These are phyloP conservation scores for Drosophila mettleri DNA, from an alignment of 2,888 invertebrate genomes.

Conservation along the genomic window DNA sequence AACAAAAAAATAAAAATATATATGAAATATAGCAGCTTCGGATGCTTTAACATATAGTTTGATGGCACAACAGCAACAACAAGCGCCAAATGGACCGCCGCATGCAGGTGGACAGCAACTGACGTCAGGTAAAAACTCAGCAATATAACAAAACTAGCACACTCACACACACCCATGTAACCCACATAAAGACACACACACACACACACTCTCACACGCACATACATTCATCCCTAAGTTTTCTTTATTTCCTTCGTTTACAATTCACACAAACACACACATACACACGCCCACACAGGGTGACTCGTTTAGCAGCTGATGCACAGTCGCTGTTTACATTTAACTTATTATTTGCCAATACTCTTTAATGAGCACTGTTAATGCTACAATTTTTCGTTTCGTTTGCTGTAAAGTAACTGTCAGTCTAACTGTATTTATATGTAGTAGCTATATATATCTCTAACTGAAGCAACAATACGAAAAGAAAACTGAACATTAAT, in stretches of 20 bases:
- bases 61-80: conserved; percentile 83
- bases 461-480: neutral
- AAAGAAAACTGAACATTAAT: neutral
- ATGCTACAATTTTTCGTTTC: conserved; percentile 11
- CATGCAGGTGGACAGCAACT: conserved; percentile 80
- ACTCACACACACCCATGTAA: conserved; percentile 5
- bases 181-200: conserved; percentile 10
- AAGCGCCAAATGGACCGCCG: conserved; percentile 82
- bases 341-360: conserved; percentile 21
- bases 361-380: conserved; percentile 20
- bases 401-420: conserved; percentile 20
- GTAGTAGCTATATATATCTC: conserved; percentile 11
- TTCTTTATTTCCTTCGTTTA: neutral
- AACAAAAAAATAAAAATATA: conserved; percentile 18
- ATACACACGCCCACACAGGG: conserved; percentile 54
- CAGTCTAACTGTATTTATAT: conserved; percentile 16
- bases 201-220: neutral
- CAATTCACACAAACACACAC: conserved; percentile 12
- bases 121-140: conserved; percentile 80
- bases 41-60: conserved; percentile 84
- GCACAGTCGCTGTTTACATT: conserved; percentile 11
- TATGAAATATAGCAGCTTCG: conserved; percentile 79
- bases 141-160: conserved; percentile 21
- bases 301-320: conserved; percentile 25
- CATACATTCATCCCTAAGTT: conserved; percentile 3